Base-by-base conservation (phyloP, 2,797 vertebrate genomes). In the Leontocebus nigricollis region DNA sequence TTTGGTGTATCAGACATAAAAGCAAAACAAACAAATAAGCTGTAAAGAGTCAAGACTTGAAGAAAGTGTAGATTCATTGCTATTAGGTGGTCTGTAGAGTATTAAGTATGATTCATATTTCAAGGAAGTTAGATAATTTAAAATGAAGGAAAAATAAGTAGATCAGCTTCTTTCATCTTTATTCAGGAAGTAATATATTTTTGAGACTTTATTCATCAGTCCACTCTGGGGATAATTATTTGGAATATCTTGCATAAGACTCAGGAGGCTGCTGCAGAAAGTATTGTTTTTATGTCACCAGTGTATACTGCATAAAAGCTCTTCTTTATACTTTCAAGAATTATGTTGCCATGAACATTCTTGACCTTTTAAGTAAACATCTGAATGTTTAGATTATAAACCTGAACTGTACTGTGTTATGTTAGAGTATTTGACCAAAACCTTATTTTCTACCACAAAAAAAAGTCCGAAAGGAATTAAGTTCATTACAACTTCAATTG, bases 381-480 rank as follows among this genome's bases (percentile, higher is more conserved):
- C 12, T 94, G 81, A 92, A 90, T 61, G 1, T 94, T 24, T 96
- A 82, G 59, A 27, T 87, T 82, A 79, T 84, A 75, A 84, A 77
- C 27, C 15, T 75, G 30, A 88, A 80, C 10, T 26, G 6, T 86
- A 44, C 24, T 88, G 20, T 20, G 5, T 85, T 89, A 48, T 20
- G 20, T 81, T 93, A 72, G 44, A 91, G 41, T 17, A 57, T 87
- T 80, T 76, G 72, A 83, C 17, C 52, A 8, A 50, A 52, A 87
- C 22, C 11, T 90, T 41, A 36, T 84, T 94, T 95, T 82, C 17
- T 50, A 30, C 52, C 15, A 26, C 27, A 20, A 12, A 19, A 12
- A 33, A 50, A 77, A 75, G 22, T 88, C 41, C 39, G 41, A 75
- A 89, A 85, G 19, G 30, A 93, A 72, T 92, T 48, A 93, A 52